Evolutionary conservation across 2,888 invertebrate species (phyloP), one percentile per base, ranked within the genome.

Genomic region (Rotaria magnacalcarata): DNA sequence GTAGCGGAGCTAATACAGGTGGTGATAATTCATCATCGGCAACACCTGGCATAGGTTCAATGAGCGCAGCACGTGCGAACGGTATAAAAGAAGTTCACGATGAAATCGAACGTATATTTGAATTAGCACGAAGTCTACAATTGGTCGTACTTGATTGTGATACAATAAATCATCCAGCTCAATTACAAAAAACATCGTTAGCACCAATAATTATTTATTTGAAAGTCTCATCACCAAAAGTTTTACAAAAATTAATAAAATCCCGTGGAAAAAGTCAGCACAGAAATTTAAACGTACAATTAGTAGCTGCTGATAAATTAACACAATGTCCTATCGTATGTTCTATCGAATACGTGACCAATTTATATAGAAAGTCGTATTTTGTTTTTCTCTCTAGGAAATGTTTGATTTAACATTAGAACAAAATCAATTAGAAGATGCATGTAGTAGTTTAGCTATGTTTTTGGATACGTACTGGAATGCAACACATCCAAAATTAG

Each of bases 91-190:
- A 96, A 92, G 96, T 96, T 87, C 94, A 95, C 93, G 95, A 96
- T 88, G 99, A 99, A 93, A 99, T 99, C 90, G 99, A 99, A 93
- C 93, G 99, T 91, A 99, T 99, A 92, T 99, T 99, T 92, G 99
- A 99, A 92, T 93, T 99, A 91, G 97, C 99, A 88, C 94, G 98
- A 89, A 96, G 96, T 87, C 93, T 99, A 89, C 95, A 97, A 93
- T 93, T 97, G 90, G 97, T 98, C 89, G 97, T 99, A 89, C 93
- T 99, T 90, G 99, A 99, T 93, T 99, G 99, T 93, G 99, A 99
- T 93, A 99, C 99, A 89, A 98, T 99, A 92, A 99, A 99, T 93
- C 98, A 98, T 93, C 98, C 98, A 88, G 97, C 97, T 90, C 98
- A 98, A 92, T 94, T 98, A 90, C 96, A 96, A 90, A 99, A 99